Evolutionary conservation across 1,140 invertebrate genomes (phyloP), one percentile per base, ranked within the genome.

Genomic region (Daktulosphaira vitifoliae): DNA sequence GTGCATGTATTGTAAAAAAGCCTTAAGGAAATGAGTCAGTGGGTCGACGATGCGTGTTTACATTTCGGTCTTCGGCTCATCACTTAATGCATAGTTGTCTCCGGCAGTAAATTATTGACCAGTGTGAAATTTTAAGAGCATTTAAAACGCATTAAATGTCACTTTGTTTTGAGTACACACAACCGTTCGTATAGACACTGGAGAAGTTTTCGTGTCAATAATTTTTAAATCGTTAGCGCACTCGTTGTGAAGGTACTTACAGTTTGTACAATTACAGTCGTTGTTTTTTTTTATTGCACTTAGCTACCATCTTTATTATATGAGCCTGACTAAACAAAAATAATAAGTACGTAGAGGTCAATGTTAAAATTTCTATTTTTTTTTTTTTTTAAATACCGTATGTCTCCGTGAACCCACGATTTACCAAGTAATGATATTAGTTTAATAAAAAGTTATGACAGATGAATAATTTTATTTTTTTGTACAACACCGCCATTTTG

Each of bases 1-100:
- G 29, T 53, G 29, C 16, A 23, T 38, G 22, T 20, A 39, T 39
- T 42, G 42, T 44, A 59, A 59, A 59, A 59, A 59, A 37, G 54
- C 39, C 54, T 59, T 20, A 44, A 44, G 54, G 54, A 59, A 59
- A 59, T 59, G 54, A 59, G 54, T 59, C 54, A 59, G 54, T 59
- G 54, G 54, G 54, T 59, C 54, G 54, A 4, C 23, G 39, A 22
- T 38, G 39, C 22, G 11, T 44, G 54, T 59, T 59, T 59, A 59
- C 54, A 26, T 59, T 59, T 59, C 25, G 54, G 23, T 38, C 8
- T 15, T 37, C 29, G 11, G 11, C 29, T 33, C 29, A 33, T 54
- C 22, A 3, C 16, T 20, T 8, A 25, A 22, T 9, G 53, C 4
- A 23, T 5, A 53, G 9, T 26, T n/a, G n/a, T n/a, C n/a, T n/a